phyloP scores from a whole-genome alignment of 2,797 vertebrate species.

The Siniperca scherzeri region DNA sequence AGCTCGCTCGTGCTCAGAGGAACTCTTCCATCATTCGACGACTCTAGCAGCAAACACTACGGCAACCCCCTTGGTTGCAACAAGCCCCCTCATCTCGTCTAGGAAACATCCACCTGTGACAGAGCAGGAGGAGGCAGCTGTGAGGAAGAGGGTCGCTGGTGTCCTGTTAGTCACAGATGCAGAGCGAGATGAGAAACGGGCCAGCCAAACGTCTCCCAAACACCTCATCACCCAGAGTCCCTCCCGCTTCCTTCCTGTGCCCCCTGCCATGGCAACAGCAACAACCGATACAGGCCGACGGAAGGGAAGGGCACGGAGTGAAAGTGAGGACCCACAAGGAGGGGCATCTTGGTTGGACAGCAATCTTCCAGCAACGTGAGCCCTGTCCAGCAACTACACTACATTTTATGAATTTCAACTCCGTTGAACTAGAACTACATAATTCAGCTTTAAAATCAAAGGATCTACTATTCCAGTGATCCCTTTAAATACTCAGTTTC shows the following conservation, averaged over 20 bases:
- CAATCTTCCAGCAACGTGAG: constrained; percentile 81
- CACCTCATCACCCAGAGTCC: constrained; percentile 40
- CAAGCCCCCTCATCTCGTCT: constrained; percentile 35
- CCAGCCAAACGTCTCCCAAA: constrained; percentile 59
- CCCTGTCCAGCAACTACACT: constrained; percentile 55
- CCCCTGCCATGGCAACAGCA: constrained; percentile 62
- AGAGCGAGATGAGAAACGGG: constrained; percentile 61
- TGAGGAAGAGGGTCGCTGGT: constrained; percentile 26
- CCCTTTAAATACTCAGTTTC: constrained; percentile 34
- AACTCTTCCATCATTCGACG: constrained; percentile 70
- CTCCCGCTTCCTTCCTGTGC: constrained; percentile 65
- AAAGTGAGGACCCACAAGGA: constrained; percentile 60
- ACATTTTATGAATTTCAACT: constrained; percentile 42
- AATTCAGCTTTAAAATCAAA: constrained; percentile 8
- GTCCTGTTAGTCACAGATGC: constrained; percentile 24
- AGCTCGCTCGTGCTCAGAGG: constrained; percentile 79
- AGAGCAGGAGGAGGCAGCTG: constrained; percentile 38
- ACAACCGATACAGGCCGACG: constrained; percentile 58
- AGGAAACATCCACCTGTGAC: constrained; percentile 47
- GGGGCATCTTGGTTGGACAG: constrained; percentile 71
- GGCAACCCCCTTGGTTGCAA: constrained; percentile 24
- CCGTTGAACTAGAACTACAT: constrained; percentile 37
- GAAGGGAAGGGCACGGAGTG: constrained; percentile 54
- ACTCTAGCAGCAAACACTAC: constrained; percentile 42
- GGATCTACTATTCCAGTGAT: constrained; percentile 33